Base-by-base conservation (phyloP, 1,140 invertebrate genomes). In the Telenomus remus region DNA sequence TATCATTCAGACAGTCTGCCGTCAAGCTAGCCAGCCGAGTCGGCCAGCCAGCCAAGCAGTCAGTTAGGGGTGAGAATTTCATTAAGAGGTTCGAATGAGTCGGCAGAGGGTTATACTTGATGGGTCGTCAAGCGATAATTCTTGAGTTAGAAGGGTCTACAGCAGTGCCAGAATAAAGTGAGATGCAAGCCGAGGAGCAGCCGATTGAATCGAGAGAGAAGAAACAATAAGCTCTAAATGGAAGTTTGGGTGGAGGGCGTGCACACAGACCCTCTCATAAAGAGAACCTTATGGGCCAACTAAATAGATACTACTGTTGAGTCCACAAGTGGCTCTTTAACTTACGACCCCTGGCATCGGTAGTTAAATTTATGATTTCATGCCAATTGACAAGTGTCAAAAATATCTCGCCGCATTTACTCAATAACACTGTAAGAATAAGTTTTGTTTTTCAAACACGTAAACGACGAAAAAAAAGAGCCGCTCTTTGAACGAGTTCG, bases 321-420 rank as follows among this genome's bases (percentile, higher is more conserved):
- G 86, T 87, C 87, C 85, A 88, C 88, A 88, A 89, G 88, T 89
- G 88, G 87, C 87, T 87, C 87, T 89, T 88, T 88, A 88, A 88
- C 86, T 88, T 88, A 84, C 87, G 86, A 88, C 86, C 87, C 85
- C 72, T 81, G 81, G 81, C 85, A 86, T 88, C 82, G 82, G 79
- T 81, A 79, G 82, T 86, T 88, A 87, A 88, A 87, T 86, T 84
- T 81, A 81, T 85, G 83, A 88, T 87, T 82, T 82, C 73, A 57
- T 65, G 65, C 8, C 48, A 63, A 75, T 64, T 53, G 68, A 64
- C 53, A 71, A 57, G 19, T 51, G 19, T 27, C 19, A 14, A 42
- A 50, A 56, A 55, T 0, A 4, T 53, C 39, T 46, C 46, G n/a
- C n/a, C n/a, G n/a, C n/a, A 37, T 63, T 63, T 61, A 61, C 11